phyloP scores from a whole-genome alignment of 1,140 invertebrate genomes.

The Chrysoperla carnea region DNA sequence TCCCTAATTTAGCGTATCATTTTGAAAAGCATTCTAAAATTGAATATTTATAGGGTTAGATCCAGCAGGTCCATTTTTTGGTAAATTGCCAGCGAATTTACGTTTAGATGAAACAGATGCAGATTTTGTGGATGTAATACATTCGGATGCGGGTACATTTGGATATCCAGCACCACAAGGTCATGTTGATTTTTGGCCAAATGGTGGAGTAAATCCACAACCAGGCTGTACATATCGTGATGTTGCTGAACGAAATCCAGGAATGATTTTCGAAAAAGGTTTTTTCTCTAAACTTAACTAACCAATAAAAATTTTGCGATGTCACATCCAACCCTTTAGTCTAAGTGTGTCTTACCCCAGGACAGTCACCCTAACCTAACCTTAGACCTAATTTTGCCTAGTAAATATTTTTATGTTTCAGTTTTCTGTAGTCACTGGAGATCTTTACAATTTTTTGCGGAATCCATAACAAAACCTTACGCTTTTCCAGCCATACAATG shows the following conservation, averaged over 20 bases:
- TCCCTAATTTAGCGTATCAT: too few species aligned
- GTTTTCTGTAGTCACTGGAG: constrained; percentile 60
- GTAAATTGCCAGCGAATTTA: constrained; percentile 20
- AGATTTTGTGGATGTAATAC: constrained; percentile 58
- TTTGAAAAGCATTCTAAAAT: constrained; percentile 23
- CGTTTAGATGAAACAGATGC: constrained; percentile 37
- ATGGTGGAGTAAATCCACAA: constrained; percentile 40
- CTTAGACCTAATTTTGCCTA: background rate
- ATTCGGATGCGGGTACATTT: constrained; percentile 49
- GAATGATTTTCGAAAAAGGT: constrained; percentile 16
- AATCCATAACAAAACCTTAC: constrained; percentile 38
- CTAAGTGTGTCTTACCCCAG: too few species aligned
- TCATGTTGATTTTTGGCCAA: constrained; percentile 58
- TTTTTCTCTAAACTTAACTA: background rate
- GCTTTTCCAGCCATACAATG: constrained; percentile 39
- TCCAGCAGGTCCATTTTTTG: constrained; percentile 34
- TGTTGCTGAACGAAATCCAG: constrained; percentile 15
- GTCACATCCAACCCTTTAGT: too few species aligned
- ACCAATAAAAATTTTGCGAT: too few species aligned
- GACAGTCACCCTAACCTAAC: too few species aligned
- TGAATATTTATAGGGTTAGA: constrained; percentile 27
- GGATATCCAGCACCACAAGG: constrained; percentile 37
- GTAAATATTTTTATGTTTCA: constrained; percentile 17
- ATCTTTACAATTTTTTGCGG: constrained; percentile 44
- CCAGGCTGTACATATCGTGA: constrained; percentile 40